Conservation (phyloP, 2,113 vertebrate species). For the Salvelinus sp. region DNA sequence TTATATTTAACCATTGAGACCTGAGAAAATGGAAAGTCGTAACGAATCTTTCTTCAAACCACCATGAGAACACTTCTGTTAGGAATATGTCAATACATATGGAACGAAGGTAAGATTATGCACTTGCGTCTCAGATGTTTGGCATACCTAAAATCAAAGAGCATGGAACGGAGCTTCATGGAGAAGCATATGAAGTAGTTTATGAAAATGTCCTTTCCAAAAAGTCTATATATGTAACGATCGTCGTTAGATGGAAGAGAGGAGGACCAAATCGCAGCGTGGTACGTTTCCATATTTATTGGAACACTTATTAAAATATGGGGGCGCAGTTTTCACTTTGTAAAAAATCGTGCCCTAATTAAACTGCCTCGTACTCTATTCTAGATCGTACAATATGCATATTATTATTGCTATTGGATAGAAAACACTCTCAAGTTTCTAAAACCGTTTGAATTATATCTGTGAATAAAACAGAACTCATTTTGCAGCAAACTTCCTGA, state of each 20-base stretch:
- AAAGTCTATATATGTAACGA: slow-evolving; percentile 21
- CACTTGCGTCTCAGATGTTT: slow-evolving; percentile 46
- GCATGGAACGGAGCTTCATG: slow-evolving; percentile 50
- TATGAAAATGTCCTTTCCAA: slow-evolving; percentile 25
- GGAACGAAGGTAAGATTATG: slow-evolving; percentile 56
- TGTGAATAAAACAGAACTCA: too few relatives aligned
- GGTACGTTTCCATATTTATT: too few relatives aligned
- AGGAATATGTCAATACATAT: slow-evolving; percentile 68
- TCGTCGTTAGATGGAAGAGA: too few relatives aligned
- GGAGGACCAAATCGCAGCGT: neutral
- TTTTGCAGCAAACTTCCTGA: fast-evolving
- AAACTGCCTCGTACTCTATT: too few relatives aligned
- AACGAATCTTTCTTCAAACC: slow-evolving; percentile 56
- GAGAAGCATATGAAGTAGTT: slow-evolving; percentile 48
- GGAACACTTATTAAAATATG: too few relatives aligned
- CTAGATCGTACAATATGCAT: too few relatives aligned
- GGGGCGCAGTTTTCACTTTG: too few relatives aligned
- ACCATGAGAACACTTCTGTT: slow-evolving; percentile 57
- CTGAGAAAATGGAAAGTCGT: slow-evolving; percentile 61
- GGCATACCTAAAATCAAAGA: slow-evolving; percentile 59
- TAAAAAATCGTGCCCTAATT: too few relatives aligned
- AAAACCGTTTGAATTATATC: too few relatives aligned
- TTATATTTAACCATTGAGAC: slow-evolving; percentile 63
- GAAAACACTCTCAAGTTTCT: too few relatives aligned
- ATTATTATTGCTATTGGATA: too few relatives aligned